Evolutionary conservation across 2,113 vertebrate species (phyloP).

Genomic region (Machaerirhynchus nigripectus): DNA sequence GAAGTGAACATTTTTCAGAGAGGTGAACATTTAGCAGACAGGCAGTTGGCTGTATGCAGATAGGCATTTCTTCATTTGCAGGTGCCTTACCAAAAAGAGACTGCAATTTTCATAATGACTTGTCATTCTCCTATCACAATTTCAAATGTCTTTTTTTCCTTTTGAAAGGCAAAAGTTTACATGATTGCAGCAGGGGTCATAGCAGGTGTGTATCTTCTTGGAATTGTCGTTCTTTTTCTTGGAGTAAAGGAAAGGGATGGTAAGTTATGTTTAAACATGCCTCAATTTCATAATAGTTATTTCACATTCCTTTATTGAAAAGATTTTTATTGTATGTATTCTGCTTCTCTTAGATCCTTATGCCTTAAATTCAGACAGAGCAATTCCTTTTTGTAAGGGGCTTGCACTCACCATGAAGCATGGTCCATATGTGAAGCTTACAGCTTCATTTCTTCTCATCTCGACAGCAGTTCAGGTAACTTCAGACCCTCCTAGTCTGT

Average conservation of each 20-base stretch:
- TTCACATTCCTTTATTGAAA: neutral
- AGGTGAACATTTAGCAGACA: neutral
- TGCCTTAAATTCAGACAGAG: conserved; percentile 73
- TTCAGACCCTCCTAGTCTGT: neutral
- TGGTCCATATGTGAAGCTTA: conserved; percentile 87
- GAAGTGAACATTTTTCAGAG: neutral
- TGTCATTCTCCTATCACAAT: neutral
- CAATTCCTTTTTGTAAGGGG: conserved; percentile 85
- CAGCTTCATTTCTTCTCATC: conserved; percentile 91
- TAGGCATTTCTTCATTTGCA: neutral
- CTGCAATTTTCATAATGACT: neutral
- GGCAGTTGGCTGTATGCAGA: neutral
- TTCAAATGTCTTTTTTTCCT: conserved; percentile 7
- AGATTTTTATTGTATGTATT: neutral
- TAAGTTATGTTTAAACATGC: conserved; percentile 63
- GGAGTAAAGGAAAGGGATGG: conserved; percentile 92
- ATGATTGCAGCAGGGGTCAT: conserved; percentile 88
- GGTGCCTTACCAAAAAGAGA: neutral
- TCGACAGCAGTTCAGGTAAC: conserved; percentile 93
- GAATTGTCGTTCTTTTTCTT: conserved; percentile 82
- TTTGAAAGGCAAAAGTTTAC: conserved; percentile 84
- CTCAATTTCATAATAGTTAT: neutral
- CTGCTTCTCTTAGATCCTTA: conserved; percentile 78
- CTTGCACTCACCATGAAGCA: conserved; percentile 86
- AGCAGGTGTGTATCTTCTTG: conserved; percentile 84